phyloP scores from a whole-genome alignment of 2,113 vertebrate species.

The Antigone vipio region DNA sequence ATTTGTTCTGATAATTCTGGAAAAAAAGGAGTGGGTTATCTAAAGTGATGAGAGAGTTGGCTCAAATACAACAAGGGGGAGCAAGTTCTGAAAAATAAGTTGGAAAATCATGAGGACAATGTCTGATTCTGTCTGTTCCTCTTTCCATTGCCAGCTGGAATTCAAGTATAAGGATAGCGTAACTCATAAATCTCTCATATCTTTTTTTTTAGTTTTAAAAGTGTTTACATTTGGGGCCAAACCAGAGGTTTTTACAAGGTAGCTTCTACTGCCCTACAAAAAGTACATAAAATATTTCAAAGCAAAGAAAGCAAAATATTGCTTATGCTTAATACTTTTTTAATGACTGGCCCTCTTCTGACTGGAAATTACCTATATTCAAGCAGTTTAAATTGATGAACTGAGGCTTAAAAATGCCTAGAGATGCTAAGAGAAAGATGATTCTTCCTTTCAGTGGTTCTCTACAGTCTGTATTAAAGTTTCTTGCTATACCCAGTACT shows the following conservation, averaged over 20 bases:
- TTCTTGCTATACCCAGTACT: background rate
- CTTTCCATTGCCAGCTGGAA: background rate
- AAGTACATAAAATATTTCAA: background rate
- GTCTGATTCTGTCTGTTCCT: background rate
- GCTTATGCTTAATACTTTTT: background rate
- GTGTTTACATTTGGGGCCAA: background rate
- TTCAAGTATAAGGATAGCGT: background rate
- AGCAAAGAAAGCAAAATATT: background rate
- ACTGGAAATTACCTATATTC: background rate
- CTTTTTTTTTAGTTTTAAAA: background rate
- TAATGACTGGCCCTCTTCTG: background rate
- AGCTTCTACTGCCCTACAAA: background rate
- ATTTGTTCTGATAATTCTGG: background rate
- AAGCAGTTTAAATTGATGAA: background rate
- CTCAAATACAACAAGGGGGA: background rate
- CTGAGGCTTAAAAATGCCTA: background rate
- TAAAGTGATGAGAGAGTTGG: background rate
- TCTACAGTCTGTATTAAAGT: background rate
- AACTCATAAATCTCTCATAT: background rate
- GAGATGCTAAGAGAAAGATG: background rate
- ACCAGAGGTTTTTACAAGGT: background rate
- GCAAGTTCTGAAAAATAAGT: background rate
- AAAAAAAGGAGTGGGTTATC: background rate
- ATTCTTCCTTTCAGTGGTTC: background rate
- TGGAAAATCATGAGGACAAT: background rate